Conservation (phyloP, 2,797 vertebrate genomes). For the Miichthys miiuy region DNA sequence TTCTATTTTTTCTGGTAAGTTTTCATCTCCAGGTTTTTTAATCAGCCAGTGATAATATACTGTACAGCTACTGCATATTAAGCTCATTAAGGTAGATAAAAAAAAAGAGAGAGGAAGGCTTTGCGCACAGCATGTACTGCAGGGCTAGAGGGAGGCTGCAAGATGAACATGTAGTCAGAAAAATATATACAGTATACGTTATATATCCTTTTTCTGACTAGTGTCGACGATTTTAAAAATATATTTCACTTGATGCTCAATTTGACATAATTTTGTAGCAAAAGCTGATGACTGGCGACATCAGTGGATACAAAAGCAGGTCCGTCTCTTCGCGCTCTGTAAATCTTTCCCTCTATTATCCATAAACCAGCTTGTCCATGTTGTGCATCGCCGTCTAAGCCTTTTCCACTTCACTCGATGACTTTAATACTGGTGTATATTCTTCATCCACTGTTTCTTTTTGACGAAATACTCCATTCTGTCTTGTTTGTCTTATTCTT, state of each 20-base stretch:
- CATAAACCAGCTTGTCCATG: constrained; percentile 9
- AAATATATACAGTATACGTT: background rate
- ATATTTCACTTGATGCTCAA: background rate
- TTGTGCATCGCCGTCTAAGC: constrained; percentile 8
- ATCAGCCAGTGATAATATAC: background rate
- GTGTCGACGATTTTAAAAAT: background rate
- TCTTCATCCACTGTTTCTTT: constrained; percentile 27
- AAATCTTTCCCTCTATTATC: constrained; percentile 6
- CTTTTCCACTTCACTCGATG: constrained; percentile 38
- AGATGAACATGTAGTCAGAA: background rate
- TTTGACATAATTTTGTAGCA: background rate
- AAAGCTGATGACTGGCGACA: background rate
- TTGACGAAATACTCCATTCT: constrained; percentile 27
- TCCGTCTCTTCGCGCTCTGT: background rate
- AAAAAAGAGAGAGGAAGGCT: too few species aligned
- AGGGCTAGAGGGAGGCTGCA: background rate
- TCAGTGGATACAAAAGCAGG: background rate
- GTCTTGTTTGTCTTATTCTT: constrained; percentile 42
- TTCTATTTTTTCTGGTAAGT: background rate
- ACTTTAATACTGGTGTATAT: constrained; percentile 35
- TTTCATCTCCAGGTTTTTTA: background rate
- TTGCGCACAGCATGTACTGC: background rate
- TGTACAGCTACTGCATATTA: background rate
- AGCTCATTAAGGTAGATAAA: background rate
- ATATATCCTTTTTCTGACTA: background rate